These are phyloP conservation scores for Acanthurus tractus DNA, from an alignment of 2,797 vertebrate genomes.

Conservation along the genomic window DNA sequence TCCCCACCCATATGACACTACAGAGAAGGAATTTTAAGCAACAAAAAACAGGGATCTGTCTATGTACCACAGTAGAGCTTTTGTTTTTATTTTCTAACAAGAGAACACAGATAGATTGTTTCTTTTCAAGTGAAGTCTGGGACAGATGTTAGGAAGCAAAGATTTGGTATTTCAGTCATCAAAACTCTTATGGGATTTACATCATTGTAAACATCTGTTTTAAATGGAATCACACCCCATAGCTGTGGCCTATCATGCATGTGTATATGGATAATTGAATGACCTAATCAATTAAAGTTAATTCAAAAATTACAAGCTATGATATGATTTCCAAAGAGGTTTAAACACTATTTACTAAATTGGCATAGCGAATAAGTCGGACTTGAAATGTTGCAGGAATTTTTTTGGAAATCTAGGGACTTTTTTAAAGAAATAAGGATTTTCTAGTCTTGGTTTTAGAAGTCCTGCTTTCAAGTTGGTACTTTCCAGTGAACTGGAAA, in stretches of 20 bases:
- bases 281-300: background rate
- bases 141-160: background rate
- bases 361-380: background rate
- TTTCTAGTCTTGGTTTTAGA: background rate
- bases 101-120: background rate
- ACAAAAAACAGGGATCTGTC: conserved; percentile 26
- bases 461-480: background rate
- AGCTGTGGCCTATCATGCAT: background rate
- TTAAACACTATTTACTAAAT: conserved; percentile 3
- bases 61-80: conserved; percentile 6
- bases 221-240: background rate
- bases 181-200: background rate
- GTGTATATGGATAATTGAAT: background rate
- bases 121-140: background rate
- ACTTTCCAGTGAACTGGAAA: conserved; percentile 11
- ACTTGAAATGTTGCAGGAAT: too few relatives aligned
- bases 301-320: background rate
- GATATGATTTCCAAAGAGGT: background rate
- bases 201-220: background rate
- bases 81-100: background rate
- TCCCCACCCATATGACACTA: conserved; percentile 58
- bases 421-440: background rate
- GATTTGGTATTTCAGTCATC: background rate
- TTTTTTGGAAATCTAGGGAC: background rate
- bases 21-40: conserved; percentile 53